phyloP scores from a whole-genome alignment of 92 coral and sea anemone genomes.

The Muricea muricata region DNA sequence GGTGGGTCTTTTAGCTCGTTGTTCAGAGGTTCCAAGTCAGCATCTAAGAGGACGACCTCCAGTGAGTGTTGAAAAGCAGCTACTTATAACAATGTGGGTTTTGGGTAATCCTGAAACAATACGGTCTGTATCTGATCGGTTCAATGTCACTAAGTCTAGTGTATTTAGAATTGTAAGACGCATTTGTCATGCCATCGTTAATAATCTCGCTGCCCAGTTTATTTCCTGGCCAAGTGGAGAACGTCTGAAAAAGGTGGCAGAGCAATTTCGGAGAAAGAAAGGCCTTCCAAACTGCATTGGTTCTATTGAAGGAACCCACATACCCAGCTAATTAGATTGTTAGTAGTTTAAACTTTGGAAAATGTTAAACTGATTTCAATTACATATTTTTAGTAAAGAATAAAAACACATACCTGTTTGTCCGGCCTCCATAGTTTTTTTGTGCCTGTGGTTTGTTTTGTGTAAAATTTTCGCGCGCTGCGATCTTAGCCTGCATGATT shows the following conservation, averaged over 20 bases:
- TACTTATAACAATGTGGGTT: slow-evolving; percentile 60
- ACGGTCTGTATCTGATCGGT: too few relatives aligned
- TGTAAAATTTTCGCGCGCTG: too few relatives aligned
- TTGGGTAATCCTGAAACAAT: too few relatives aligned
- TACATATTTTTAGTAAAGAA: too few relatives aligned
- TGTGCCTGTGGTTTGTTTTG: too few relatives aligned
- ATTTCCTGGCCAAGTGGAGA: too few relatives aligned
- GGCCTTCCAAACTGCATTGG: slow-evolving; percentile 68
- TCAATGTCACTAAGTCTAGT: slow-evolving; percentile 49
- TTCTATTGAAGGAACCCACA: slow-evolving; percentile 56
- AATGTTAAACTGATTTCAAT: not conserved
- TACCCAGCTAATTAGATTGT: slow-evolving; percentile 34
- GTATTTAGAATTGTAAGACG: slow-evolving; percentile 55
- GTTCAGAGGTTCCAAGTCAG: too few relatives aligned
- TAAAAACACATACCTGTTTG: not conserved
- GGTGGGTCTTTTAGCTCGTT: too few relatives aligned
- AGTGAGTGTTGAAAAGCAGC: too few relatives aligned
- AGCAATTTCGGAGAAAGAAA: slow-evolving; percentile 51
- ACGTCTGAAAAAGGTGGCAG: slow-evolving; percentile 31
- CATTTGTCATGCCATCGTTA: slow-evolving; percentile 57
- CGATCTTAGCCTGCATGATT: too few relatives aligned
- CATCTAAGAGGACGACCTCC: too few relatives aligned
- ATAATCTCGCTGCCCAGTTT: slow-evolving; percentile 52
- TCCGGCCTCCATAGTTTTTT: not conserved
- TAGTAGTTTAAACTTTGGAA: not conserved